A percentile compares a stretch with the other conserved stretches of the same genome.
Conservation (phyloP, 2,113 vertebrate species). For the Laticauda colubrina region DNA sequence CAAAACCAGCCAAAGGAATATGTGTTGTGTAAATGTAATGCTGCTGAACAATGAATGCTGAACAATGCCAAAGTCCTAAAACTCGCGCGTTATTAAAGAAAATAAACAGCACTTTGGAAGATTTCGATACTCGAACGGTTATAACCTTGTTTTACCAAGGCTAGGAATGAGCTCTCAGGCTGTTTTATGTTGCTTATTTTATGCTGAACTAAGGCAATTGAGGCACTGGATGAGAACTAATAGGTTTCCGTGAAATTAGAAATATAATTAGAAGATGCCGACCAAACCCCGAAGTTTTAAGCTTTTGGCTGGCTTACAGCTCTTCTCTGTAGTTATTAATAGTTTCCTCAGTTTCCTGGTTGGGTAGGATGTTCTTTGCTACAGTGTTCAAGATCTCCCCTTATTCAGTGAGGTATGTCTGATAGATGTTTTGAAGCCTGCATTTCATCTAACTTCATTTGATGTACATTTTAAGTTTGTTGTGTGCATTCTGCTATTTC, state of each 20-base stretch:
- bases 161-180: not conserved
- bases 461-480: constrained; percentile 2
- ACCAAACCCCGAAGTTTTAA: not conserved
- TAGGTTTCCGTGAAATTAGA: not conserved
- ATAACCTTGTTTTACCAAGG: not conserved
- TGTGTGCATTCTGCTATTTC: not conserved
- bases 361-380: not conserved
- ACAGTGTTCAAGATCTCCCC: not conserved
- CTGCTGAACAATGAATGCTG: not conserved
- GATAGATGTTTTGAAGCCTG: not conserved
- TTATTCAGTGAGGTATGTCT: not conserved
- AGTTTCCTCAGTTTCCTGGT: not conserved
- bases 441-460: not conserved
- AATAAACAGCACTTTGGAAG: not conserved
- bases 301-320: not conserved
- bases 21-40: not conserved
- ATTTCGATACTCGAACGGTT: not conserved
- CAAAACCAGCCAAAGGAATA: not conserved
- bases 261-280: not conserved
- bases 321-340: not conserved
- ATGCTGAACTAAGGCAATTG: not conserved
- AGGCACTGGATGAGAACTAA: not conserved
- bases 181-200: not conserved
- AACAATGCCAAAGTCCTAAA: not conserved
- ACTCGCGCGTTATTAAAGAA: not conserved